A percentile compares a stretch with the other conserved stretches of the same genome.
Conservation (phyloP, 2,888 invertebrate genomes). For the Antitype chi region DNA sequence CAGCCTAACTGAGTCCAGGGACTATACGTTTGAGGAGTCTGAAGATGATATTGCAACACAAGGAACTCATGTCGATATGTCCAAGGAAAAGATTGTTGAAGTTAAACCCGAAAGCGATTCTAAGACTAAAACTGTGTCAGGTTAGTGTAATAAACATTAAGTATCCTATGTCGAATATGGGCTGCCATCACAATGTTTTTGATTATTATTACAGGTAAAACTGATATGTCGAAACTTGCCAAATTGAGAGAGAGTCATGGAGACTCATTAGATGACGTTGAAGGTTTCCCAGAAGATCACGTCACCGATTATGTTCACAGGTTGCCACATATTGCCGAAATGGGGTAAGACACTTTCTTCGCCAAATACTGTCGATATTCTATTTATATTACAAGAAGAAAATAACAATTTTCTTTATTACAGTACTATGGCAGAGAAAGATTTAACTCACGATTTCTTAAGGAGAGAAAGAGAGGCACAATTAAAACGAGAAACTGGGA, state of each 20-base stretch:
- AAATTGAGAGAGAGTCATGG: conserved; percentile 81
- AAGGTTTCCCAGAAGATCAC: conserved; percentile 89
- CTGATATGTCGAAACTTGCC: conserved; percentile 78
- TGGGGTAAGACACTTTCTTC: conserved; percentile 76
- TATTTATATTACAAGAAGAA: background rate
- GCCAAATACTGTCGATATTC: rapidly evolving
- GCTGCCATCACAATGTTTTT: background rate
- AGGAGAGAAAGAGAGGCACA: conserved; percentile 84
- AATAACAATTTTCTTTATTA: conserved; percentile 20
- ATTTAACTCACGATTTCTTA: conserved; percentile 79
- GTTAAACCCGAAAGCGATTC: conserved; percentile 76
- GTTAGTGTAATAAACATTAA: conserved; percentile 58
- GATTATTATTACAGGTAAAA: conserved; percentile 73
- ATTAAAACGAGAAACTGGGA: conserved; percentile 77
- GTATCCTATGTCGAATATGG: background rate
- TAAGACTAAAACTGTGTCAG: conserved; percentile 72
- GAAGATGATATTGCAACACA: conserved; percentile 88
- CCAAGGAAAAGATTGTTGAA: conserved; percentile 78
- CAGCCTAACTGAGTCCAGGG: conserved; percentile 88
- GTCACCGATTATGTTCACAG: conserved; percentile 86
- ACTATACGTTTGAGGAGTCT: conserved; percentile 89
- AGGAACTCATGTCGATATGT: conserved; percentile 83
- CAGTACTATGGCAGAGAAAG: conserved; percentile 78
- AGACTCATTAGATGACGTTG: conserved; percentile 89
- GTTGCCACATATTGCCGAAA: conserved; percentile 88